Conservation (phyloP, 35 echinoderm and acorn worm species). For the Strongylocentrotus purpuratus region DNA sequence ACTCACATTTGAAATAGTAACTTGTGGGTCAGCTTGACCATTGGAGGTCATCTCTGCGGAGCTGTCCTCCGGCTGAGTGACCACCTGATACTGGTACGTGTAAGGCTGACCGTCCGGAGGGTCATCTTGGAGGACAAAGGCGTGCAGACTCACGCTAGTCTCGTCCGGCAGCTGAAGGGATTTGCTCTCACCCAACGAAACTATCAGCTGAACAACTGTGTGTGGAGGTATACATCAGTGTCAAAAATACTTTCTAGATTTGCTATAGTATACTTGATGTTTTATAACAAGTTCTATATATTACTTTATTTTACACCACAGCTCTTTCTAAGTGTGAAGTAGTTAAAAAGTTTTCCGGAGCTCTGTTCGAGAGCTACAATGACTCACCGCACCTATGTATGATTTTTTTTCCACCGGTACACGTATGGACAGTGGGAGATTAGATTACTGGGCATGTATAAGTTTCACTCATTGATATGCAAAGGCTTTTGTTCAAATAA, state of each 20-base stretch:
- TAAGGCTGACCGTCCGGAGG: slow-evolving; percentile 60
- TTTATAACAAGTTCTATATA: too few relatives aligned
- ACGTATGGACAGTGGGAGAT: too few relatives aligned
- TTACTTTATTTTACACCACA: too few relatives aligned
- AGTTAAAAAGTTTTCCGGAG: too few relatives aligned
- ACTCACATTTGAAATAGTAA: slow-evolving; percentile 46
- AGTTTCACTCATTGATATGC: too few relatives aligned
- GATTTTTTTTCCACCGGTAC: too few relatives aligned
- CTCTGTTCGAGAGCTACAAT: too few relatives aligned
- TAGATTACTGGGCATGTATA: too few relatives aligned
- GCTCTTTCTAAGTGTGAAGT: too few relatives aligned
- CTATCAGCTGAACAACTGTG: slow-evolving; percentile 69
- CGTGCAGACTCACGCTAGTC: slow-evolving; percentile 58
- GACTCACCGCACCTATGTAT: too few relatives aligned
- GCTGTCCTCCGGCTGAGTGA: slow-evolving; percentile 49
- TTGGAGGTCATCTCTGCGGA: slow-evolving; percentile 23
- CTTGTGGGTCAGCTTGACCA: background rate
- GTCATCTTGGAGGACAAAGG: slow-evolving; percentile 58
- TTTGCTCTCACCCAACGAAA: slow-evolving; percentile 77
- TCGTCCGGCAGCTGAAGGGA: slow-evolving; percentile 76
- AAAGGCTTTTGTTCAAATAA: background rate
- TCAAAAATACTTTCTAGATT: too few relatives aligned
- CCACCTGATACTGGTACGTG: slow-evolving; percentile 61
- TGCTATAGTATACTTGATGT: too few relatives aligned
- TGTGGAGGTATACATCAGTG: background rate